These are phyloP conservation scores for Cephonodes hylas DNA, from an alignment of 2,888 invertebrate genomes.

Conservation along the genomic window DNA sequence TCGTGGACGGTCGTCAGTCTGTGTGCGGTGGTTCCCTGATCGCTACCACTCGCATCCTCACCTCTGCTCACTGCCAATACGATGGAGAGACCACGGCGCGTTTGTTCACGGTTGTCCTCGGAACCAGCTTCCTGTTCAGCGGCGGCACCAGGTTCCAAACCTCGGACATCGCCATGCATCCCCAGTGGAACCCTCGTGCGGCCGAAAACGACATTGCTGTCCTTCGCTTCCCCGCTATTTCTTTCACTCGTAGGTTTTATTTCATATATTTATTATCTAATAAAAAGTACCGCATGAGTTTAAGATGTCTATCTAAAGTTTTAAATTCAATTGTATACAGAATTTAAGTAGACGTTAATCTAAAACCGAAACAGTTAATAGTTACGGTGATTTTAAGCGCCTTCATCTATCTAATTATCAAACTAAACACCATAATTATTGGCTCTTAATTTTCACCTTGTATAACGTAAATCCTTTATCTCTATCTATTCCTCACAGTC, in stretches of 20 bases:
- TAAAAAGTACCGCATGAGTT: too few species aligned
- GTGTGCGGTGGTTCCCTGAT: conserved; percentile 37
- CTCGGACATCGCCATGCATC: conserved; percentile 25
- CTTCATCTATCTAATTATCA: too few species aligned
- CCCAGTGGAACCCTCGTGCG: conserved; percentile 23
- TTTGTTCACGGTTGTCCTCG: conserved; percentile 30
- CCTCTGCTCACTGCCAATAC: conserved; percentile 34
- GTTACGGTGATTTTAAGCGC: too few species aligned
- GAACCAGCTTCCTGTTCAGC: conserved; percentile 27
- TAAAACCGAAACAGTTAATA: too few species aligned
- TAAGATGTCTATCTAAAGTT: too few species aligned
- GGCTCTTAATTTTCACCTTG: too few species aligned
- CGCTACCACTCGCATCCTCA: conserved; percentile 20
- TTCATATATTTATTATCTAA: not conserved
- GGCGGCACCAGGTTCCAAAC: conserved; percentile 27
- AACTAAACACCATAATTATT: too few species aligned
- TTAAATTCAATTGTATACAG: too few species aligned
- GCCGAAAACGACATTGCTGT: conserved; percentile 32
- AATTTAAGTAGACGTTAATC: too few species aligned
- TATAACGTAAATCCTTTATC: too few species aligned
- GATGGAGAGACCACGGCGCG: conserved; percentile 27
- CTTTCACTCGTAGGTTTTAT: conserved; percentile 28
- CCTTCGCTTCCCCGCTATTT: conserved; percentile 28
- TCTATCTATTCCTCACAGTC: too few species aligned
- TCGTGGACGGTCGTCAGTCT: conserved; percentile 29